A percentile compares a stretch with the other conserved stretches of the same genome.
Evolutionary conservation across 2,888 invertebrate genomes (phyloP).

Genomic region (Trichacis sp.): DNA sequence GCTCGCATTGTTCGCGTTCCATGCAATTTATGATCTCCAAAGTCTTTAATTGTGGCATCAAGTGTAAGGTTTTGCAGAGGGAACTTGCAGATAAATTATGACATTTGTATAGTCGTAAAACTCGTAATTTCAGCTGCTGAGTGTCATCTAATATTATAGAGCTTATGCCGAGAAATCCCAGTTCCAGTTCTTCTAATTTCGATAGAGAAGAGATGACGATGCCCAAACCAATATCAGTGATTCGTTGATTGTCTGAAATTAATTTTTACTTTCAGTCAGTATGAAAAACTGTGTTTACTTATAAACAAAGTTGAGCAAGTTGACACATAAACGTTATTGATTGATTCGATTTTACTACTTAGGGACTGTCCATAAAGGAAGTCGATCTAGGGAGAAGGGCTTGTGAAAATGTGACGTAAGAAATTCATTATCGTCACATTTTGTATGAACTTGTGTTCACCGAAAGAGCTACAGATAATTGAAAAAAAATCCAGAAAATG

Average conservation of each 20-base stretch:
- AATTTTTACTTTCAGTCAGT: no score
- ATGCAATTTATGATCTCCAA: not conserved
- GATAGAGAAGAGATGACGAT: not conserved
- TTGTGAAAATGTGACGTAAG: no score
- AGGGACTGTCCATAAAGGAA: no score
- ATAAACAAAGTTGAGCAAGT: no score
- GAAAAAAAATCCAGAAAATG: no score
- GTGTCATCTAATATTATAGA: not conserved
- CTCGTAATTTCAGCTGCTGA: not conserved
- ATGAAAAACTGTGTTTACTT: no score
- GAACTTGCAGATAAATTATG: not conserved
- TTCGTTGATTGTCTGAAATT: not conserved
- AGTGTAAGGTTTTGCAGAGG: not conserved
- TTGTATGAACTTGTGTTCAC: no score
- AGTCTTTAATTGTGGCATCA: not conserved
- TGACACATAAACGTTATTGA: no score
- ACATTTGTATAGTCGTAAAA: not conserved
- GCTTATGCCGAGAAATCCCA: not conserved
- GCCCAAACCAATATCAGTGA: not conserved
- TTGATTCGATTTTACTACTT: no score
- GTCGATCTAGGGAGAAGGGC: no score
- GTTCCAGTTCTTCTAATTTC: not conserved
- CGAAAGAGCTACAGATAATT: no score
- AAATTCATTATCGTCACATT: no score
- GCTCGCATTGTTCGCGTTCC: not conserved